A percentile compares a stretch with the other conserved stretches of the same genome.
Evolutionary conservation across 2,113 vertebrate species (phyloP).

Genomic region (Mesoclemmys tuberculata): DNA sequence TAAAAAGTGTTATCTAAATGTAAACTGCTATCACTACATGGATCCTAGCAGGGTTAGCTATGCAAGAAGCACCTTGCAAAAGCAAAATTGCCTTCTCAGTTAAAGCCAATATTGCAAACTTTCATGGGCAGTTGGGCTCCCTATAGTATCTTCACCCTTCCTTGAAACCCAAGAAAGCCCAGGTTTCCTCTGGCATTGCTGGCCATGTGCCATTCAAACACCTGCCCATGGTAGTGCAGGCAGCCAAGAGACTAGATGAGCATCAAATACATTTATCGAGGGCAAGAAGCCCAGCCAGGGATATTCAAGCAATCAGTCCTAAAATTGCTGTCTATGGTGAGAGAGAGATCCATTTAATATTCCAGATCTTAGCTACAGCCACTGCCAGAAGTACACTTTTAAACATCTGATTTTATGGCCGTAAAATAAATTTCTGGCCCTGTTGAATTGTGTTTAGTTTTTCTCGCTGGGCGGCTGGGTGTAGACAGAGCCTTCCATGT

Average conservation of each 20-base stretch:
- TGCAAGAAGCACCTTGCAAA: neutral
- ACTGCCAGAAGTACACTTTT: neutral
- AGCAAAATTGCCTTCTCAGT: neutral
- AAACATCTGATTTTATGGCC: neutral
- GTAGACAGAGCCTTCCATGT: neutral
- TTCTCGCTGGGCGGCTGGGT: rapidly evolving
- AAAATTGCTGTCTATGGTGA: neutral
- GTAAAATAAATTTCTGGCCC: neutral
- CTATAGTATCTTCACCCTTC: neutral
- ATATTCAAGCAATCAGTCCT: neutral
- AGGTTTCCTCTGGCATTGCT: neutral
- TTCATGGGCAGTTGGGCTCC: neutral
- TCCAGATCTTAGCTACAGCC: too few relatives aligned
- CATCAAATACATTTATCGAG: neutral
- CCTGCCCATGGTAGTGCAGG: neutral
- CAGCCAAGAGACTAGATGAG: neutral
- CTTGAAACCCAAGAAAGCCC: conserved; percentile 4
- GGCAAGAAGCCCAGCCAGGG: neutral
- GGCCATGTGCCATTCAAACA: neutral
- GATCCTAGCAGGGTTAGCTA: neutral
- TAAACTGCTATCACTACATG: too few relatives aligned
- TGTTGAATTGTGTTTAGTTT: rapidly evolving
- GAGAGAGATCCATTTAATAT: neutral
- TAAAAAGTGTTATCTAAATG: neutral
- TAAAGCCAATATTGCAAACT: neutral